Evolutionary conservation across 2,113 vertebrate genomes (phyloP).

Genomic region (Lota lota): DNA sequence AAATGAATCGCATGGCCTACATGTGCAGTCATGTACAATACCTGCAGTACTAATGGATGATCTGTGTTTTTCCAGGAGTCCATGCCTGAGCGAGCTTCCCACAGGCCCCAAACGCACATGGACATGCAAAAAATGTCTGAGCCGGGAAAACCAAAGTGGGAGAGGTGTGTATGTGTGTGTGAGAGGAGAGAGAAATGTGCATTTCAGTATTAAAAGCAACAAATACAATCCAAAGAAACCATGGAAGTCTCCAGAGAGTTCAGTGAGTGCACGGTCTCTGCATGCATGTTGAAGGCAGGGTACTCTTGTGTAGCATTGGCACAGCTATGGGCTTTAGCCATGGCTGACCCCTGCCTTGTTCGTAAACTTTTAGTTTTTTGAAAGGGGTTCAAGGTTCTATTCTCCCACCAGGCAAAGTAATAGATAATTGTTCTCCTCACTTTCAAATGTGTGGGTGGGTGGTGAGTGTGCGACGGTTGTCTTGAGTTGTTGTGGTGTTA

Average conservation of each 20-base stretch:
- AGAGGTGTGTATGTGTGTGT: conserved; percentile 16
- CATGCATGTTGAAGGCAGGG: conserved; percentile 8
- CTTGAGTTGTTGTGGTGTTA: conserved; percentile 1
- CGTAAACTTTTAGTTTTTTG: background rate
- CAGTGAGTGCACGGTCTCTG: conserved; percentile 4
- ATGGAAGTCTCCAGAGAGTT: conserved; percentile 6
- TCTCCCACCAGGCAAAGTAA: too few species aligned
- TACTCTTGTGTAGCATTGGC: background rate
- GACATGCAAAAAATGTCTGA: conserved; percentile 55
- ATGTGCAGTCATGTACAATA: too few species aligned
- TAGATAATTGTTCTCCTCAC: too few species aligned
- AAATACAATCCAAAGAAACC: conserved; percentile 9
- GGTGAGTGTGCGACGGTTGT: background rate
- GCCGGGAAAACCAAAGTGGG: conserved; percentile 29
- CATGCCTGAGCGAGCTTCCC: too few species aligned
- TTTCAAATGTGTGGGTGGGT: background rate
- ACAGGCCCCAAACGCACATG: conserved; percentile 54
- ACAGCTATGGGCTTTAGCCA: background rate
- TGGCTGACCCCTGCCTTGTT: background rate
- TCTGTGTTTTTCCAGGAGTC: too few species aligned
- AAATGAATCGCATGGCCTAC: too few species aligned
- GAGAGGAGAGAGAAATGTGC: conserved; percentile 36
- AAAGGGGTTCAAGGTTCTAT: background rate
- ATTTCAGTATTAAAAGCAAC: conserved; percentile 69
- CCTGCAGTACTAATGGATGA: too few species aligned